A percentile compares a stretch with the other conserved stretches of the same genome.
These are phyloP conservation scores for Armadillidium nasatum DNA, from an alignment of 1,140 invertebrate species.

Conservation along the genomic window DNA sequence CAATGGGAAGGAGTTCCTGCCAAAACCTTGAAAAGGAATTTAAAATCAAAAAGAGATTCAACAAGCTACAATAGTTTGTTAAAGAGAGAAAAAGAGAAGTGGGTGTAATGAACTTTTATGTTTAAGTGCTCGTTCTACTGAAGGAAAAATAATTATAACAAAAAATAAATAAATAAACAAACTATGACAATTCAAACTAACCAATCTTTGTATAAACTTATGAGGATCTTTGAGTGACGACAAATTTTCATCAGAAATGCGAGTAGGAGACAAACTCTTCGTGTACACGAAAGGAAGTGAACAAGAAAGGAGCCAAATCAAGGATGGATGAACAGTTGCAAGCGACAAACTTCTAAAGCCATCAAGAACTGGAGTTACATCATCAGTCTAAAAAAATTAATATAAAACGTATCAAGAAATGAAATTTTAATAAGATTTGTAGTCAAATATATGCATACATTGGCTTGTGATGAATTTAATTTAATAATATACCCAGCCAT, in stretches of 20 bases:
- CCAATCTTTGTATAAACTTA: slow-evolving; percentile 60
- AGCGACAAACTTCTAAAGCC: slow-evolving; percentile 47
- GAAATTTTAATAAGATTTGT: too few species aligned
- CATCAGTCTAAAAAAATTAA: slow-evolving; percentile 36
- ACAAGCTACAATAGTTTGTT: too few species aligned
- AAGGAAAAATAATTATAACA: slow-evolving; percentile 18
- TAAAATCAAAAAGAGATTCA: not conserved
- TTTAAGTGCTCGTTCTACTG: too few species aligned
- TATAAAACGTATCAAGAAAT: too few species aligned
- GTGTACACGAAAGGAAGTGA: slow-evolving; percentile 66
- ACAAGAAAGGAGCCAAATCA: slow-evolving; percentile 72
- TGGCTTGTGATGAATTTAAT: too few species aligned
- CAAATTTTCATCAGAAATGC: slow-evolving; percentile 45
- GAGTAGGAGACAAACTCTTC: slow-evolving; percentile 52
- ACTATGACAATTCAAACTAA: too few species aligned
- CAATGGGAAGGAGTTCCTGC: slow-evolving; percentile 65
- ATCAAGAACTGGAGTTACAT: slow-evolving; percentile 48
- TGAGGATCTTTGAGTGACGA: slow-evolving; percentile 49
- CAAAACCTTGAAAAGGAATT: not conserved
- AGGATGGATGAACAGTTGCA: slow-evolving; percentile 34
- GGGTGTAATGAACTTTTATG: too few species aligned
- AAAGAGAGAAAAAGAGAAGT: too few species aligned
- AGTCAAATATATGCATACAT: too few species aligned
- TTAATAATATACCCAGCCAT: too few species aligned
- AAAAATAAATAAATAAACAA: too few species aligned